phyloP scores from a whole-genome alignment of 2,888 invertebrate species.

The Campoplex capitator region DNA sequence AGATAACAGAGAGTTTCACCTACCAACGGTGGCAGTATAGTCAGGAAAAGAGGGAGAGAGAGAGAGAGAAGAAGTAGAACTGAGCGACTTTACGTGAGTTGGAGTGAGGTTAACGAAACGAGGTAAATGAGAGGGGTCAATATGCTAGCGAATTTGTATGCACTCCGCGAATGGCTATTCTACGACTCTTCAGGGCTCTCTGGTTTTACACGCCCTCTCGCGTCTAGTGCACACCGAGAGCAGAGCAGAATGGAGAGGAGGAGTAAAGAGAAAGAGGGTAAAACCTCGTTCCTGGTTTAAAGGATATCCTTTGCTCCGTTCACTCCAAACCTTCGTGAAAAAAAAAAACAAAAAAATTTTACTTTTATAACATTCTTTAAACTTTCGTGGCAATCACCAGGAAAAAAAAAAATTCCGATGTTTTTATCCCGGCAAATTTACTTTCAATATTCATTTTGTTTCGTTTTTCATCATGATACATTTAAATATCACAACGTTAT shows the following conservation, averaged over 20 bases:
- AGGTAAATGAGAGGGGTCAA: conserved; percentile 66
- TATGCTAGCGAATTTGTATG: conserved; percentile 73
- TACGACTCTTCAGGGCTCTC: conserved; percentile 61
- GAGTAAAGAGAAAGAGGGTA: conserved; percentile 20
- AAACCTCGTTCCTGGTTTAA: conserved; percentile 23
- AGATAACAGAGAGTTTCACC: conserved; percentile 42
- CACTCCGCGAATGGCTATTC: conserved; percentile 70
- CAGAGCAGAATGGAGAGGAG: conserved; percentile 11
- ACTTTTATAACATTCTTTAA: conserved; percentile 47
- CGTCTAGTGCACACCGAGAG: conserved; percentile 42
- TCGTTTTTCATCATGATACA: background rate
- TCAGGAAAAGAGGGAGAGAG: conserved; percentile 20
- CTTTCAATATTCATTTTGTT: background rate
- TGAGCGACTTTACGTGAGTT: conserved; percentile 52
- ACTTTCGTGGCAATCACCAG: conserved; percentile 44
- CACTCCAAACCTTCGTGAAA: conserved; percentile 31
- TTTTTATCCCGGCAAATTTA: conserved; percentile 14
- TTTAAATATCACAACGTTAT: background rate
- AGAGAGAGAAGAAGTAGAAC: conserved; percentile 28
- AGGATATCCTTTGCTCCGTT: conserved; percentile 41
- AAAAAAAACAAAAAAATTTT: conserved; percentile 2
- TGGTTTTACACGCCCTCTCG: conserved; percentile 52
- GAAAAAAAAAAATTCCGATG: conserved; percentile 6
- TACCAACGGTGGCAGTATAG: conserved; percentile 39
- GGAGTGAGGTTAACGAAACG: conserved; percentile 56